phyloP scores from a whole-genome alignment of 2,797 vertebrate species.

The Halcyon chelicuti region DNA sequence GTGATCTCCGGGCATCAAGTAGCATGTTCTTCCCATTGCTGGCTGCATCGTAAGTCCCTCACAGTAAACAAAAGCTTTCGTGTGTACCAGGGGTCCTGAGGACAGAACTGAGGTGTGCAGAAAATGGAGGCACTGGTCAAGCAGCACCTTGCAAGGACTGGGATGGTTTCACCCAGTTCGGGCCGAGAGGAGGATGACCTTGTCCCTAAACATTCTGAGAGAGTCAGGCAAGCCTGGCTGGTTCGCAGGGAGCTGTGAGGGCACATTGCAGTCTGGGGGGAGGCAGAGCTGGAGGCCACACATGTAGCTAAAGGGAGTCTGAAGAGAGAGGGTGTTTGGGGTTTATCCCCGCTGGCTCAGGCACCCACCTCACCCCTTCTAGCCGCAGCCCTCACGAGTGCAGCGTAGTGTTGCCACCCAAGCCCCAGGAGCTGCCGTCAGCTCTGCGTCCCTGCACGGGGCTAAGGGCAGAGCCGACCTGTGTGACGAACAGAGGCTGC shows the following conservation, averaged over 20 bases:
- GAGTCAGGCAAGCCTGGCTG: conserved; percentile 26
- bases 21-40: neutral
- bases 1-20: neutral
- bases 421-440: neutral
- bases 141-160: rapidly evolving
- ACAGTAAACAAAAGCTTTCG: conserved; percentile 7
- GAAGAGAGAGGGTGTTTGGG: conserved; percentile 14
- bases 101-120: neutral
- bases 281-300: conserved; percentile 58
- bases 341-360: conserved; percentile 58
- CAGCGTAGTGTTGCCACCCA: neutral
- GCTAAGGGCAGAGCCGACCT: neutral
- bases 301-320: conserved; percentile 54
- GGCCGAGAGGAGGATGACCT: conserved; percentile 19
- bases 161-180: neutral
- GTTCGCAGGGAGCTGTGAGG: neutral
- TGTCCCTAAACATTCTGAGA: conserved; percentile 24
- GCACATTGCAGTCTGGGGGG: neutral
- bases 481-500: neutral
- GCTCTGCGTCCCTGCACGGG: neutral
- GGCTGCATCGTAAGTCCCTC: neutral
- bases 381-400: rapidly evolving
- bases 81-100: neutral
- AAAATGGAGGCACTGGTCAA: neutral
- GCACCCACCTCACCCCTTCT: conserved; percentile 26